Percentiles rank a stretch among this genome's conserved stretches.
Conservation (phyloP, 2,888 invertebrate genomes). For the Rutpela maculata region DNA sequence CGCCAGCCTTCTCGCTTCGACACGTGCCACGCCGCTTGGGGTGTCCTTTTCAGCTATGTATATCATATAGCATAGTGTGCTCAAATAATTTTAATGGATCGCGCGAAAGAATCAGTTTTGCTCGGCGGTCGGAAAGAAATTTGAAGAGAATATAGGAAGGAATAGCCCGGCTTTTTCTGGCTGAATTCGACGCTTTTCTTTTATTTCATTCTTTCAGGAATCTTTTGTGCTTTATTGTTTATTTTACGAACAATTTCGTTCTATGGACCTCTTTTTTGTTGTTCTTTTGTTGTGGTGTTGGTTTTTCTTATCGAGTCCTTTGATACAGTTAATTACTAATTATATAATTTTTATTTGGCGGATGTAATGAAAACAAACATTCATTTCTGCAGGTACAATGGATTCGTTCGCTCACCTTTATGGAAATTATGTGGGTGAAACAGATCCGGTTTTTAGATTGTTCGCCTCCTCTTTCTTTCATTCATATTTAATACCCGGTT, state of each 20-base stretch:
- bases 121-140: slow-evolving; percentile 66
- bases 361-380: not conserved
- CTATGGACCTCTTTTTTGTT: slow-evolving; percentile 23
- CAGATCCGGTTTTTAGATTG: slow-evolving; percentile 14
- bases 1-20: slow-evolving; percentile 68
- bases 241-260: slow-evolving; percentile 57
- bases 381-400: not conserved
- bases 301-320: slow-evolving; percentile 46
- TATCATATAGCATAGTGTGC: slow-evolving; percentile 71
- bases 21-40: slow-evolving; percentile 60
- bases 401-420: not conserved
- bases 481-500: not conserved
- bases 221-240: slow-evolving; percentile 60
- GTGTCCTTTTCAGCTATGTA: slow-evolving; percentile 68
- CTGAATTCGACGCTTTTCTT: slow-evolving; percentile 59
- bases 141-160: slow-evolving; percentile 58
- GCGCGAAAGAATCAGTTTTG: slow-evolving; percentile 71
- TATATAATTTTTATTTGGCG: slow-evolving; percentile 1
- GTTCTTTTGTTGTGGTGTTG: slow-evolving; percentile 42
- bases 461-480: not conserved
- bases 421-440: not conserved
- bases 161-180: slow-evolving; percentile 59
- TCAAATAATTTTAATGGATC: slow-evolving; percentile 74
- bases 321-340: slow-evolving; percentile 46
- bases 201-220: slow-evolving; percentile 59